Conservation (phyloP, 2,113 vertebrate species). For the Romanogobio albipinnatus region DNA sequence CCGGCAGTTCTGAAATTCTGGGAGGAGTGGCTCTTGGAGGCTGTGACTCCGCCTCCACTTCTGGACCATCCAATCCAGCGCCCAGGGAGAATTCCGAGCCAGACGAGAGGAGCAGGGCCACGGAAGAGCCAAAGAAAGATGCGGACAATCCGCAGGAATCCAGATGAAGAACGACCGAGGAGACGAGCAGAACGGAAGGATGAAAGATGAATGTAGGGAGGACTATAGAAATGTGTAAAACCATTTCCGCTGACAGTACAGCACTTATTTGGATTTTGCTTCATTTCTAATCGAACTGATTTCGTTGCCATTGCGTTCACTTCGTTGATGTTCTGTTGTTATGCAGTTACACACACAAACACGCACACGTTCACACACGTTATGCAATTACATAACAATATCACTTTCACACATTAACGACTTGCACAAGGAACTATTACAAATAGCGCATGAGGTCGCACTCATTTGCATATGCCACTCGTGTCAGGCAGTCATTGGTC, state of each 20-base stretch:
- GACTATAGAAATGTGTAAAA: constrained; percentile 34
- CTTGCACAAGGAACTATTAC: constrained; percentile 50
- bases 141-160: constrained; percentile 48
- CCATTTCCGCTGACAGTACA: constrained; percentile 44
- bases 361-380: constrained; percentile 54
- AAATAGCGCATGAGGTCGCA: not conserved
- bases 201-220: constrained; percentile 43
- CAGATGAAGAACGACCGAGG: constrained; percentile 50
- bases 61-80: constrained; percentile 64
- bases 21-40: constrained; percentile 32
- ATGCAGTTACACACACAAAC: constrained; percentile 46
- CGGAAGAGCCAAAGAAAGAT: constrained; percentile 70
- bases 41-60: constrained; percentile 53
- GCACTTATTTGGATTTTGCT: constrained; percentile 52
- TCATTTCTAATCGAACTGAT: not conserved
- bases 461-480: constrained; percentile 25
- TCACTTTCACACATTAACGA: constrained; percentile 28
- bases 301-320: constrained; percentile 43
- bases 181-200: not conserved
- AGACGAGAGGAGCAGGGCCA: constrained; percentile 62
- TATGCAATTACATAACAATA: constrained; percentile 64
- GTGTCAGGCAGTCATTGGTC: constrained; percentile 34
- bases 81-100: constrained; percentile 65
- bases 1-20: constrained; percentile 72
- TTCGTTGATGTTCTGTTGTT: constrained; percentile 47